Conservation (phyloP, 1,140 invertebrate genomes). For the Pentalonia nigronervosa region DNA sequence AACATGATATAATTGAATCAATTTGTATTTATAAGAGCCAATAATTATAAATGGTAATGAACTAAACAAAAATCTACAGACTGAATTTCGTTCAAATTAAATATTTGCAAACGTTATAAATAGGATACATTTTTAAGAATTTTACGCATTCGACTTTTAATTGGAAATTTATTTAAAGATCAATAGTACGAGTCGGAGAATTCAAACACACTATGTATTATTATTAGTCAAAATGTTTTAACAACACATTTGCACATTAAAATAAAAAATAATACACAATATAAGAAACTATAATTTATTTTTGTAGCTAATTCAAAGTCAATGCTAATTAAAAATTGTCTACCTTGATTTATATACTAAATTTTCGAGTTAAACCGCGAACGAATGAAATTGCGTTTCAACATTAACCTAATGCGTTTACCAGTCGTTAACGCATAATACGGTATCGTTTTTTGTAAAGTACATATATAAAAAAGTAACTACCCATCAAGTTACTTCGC, state of each 20-base stretch:
- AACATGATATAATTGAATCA: neutral
- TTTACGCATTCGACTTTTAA: neutral
- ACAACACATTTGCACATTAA: neutral
- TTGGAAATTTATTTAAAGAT: conserved; percentile 26
- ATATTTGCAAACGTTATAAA: conserved; percentile 26
- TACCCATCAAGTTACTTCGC: neutral
- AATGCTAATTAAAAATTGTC: neutral
- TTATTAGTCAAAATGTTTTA: neutral
- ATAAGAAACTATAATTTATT: neutral
- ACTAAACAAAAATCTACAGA: neutral
- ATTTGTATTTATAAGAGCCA: neutral
- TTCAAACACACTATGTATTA: neutral
- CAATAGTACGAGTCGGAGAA: neutral
- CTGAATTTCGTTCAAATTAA: neutral
- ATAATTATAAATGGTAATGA: neutral
- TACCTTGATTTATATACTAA: neutral
- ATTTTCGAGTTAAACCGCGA: neutral
- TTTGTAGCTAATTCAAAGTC: neutral
- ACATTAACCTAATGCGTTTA: neutral
- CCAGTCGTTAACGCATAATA: neutral
- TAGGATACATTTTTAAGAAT: conserved; percentile 24
- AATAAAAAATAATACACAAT: neutral
- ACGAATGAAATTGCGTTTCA: neutral
- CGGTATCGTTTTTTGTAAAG: neutral
- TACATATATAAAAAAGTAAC: neutral